A percentile compares a stretch with the other conserved stretches of the same genome.
phyloP scores from a whole-genome alignment of 2,888 invertebrate genomes.

The Amphipyra berbera region DNA sequence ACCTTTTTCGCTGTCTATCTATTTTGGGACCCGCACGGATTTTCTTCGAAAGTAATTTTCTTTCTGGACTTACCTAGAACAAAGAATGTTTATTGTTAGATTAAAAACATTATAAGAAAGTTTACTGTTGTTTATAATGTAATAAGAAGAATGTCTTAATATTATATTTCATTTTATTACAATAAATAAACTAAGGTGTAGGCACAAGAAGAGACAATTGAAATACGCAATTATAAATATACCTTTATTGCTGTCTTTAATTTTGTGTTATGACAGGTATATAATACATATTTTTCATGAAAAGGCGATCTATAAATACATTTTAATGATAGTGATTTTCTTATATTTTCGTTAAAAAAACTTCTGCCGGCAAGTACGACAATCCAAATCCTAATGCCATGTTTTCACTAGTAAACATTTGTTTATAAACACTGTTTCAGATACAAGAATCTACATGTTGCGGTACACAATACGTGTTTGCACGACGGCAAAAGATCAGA shows the following conservation, averaged over 20 bases:
- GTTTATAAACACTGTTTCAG: too few species aligned
- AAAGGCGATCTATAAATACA: not conserved
- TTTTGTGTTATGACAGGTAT: not conserved
- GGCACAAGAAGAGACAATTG: not conserved
- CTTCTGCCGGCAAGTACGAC: too few species aligned
- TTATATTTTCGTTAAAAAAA: too few species aligned
- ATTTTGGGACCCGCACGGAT: constrained; percentile 55
- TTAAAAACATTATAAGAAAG: constrained; percentile 11
- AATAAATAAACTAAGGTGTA: not conserved
- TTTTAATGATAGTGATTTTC: not conserved
- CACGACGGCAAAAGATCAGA: too few species aligned
- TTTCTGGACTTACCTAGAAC: constrained; percentile 69
- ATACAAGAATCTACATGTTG: too few species aligned
- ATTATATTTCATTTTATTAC: constrained; percentile 1
- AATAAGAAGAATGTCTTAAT: not conserved
- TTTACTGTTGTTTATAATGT: not conserved
- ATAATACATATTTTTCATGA: not conserved
- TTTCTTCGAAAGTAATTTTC: constrained; percentile 47
- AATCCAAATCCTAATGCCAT: too few species aligned
- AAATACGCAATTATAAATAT: not conserved
- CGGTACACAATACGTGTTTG: too few species aligned
- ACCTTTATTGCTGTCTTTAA: not conserved
- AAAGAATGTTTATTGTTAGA: constrained; percentile 48
- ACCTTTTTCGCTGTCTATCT: constrained; percentile 63
- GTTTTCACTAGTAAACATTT: too few species aligned